Conservation (phyloP, 2,797 vertebrate species). For the Schizothorax lantsangensis region DNA sequence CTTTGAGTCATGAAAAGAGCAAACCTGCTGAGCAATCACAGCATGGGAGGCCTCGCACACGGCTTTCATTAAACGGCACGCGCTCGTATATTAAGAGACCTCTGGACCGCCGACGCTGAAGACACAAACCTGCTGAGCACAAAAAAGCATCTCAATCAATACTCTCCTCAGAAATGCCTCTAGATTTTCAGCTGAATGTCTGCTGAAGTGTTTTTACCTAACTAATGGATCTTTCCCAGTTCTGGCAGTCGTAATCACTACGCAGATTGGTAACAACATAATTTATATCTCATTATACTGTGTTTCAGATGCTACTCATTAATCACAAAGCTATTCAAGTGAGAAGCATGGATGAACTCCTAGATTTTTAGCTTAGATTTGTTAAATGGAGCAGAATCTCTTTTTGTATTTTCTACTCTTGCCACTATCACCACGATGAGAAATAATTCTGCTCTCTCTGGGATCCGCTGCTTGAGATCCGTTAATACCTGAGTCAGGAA, state of each 20-base stretch:
- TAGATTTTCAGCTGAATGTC: constrained; percentile 13
- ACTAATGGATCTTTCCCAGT: constrained; percentile 21
- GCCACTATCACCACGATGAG: neutral
- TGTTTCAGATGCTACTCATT: constrained; percentile 17
- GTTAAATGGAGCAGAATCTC: constrained; percentile 19
- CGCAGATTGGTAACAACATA: constrained; percentile 28
- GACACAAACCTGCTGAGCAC: constrained; percentile 49
- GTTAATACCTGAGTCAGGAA: constrained; percentile 44
- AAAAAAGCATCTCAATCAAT: constrained; percentile 52
- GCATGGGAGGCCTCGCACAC: constrained; percentile 19
- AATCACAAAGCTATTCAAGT: constrained; percentile 31
- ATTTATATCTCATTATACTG: constrained; percentile 33
- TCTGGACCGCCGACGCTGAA: constrained; percentile 18
- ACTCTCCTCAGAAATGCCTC: constrained; percentile 33
- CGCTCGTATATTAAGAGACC: constrained; percentile 47
- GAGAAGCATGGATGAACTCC: constrained; percentile 3
- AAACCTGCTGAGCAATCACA: constrained; percentile 52
- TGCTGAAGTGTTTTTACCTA: constrained; percentile 35
- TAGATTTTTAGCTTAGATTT: neutral
- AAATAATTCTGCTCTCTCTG: neutral
- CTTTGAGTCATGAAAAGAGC: constrained; percentile 41
- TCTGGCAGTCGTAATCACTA: constrained; percentile 30
- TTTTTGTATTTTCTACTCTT: neutral
- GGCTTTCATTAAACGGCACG: constrained; percentile 35
- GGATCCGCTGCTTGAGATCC: constrained; percentile 7